Evolutionary conservation across 2,888 invertebrate genomes (phyloP).

Genomic region (Camponotus fellah): DNA sequence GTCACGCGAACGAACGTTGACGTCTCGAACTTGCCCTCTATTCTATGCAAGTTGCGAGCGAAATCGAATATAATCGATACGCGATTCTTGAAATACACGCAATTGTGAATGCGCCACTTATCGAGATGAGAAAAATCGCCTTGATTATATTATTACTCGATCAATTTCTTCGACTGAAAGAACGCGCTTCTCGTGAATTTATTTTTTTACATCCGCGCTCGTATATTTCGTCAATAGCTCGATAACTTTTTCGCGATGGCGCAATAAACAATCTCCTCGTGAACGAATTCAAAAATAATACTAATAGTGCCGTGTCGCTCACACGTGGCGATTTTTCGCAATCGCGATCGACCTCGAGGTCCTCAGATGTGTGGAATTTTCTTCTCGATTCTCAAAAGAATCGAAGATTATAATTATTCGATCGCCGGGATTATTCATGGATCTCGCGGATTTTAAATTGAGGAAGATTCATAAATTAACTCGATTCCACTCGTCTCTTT

Average conservation of each 20-base stretch:
- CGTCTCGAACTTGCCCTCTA: background rate
- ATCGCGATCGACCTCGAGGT: background rate
- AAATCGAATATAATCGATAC: background rate
- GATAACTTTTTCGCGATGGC: background rate
- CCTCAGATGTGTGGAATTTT: background rate
- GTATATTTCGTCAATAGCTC: conserved; percentile 22
- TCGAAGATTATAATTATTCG: background rate
- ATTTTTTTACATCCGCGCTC: background rate
- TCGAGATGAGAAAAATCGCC: background rate
- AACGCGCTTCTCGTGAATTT: background rate
- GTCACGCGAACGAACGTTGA: background rate
- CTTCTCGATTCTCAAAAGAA: background rate
- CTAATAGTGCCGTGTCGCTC: background rate
- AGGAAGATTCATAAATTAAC: conserved; percentile 18
- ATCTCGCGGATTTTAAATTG: background rate
- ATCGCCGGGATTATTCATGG: background rate
- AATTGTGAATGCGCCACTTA: background rate
- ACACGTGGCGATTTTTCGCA: conserved; percentile 23
- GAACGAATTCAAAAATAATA: conserved; percentile 67
- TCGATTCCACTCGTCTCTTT: conserved; percentile 1
- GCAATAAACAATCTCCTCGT: conserved; percentile 42
- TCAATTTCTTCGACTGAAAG: background rate
- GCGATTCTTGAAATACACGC: background rate
- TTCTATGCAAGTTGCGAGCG: background rate
- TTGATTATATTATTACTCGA: background rate